Conservation (phyloP, 1,140 invertebrate species). For the Listronotus oregonensis region DNA sequence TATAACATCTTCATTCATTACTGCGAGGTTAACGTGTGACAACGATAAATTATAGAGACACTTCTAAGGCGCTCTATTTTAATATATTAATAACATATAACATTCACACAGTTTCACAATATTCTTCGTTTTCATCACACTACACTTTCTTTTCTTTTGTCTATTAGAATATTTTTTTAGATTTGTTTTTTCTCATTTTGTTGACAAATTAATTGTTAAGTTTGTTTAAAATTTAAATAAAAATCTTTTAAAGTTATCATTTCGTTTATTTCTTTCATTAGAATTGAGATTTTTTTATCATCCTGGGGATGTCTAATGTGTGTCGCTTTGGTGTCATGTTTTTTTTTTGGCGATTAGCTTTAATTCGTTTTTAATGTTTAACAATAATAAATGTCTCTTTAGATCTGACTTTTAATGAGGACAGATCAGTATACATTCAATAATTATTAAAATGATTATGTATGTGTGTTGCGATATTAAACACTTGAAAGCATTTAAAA, state of each 20-base stretch:
- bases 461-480: too few species aligned
- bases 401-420: too few species aligned
- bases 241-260: conserved; percentile 25
- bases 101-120: not conserved
- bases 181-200: conserved; percentile 39
- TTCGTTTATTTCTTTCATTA: conserved; percentile 11
- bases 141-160: conserved; percentile 1
- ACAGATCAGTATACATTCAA: too few species aligned
- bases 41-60: too few species aligned
- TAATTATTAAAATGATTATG: too few species aligned
- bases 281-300: not conserved
- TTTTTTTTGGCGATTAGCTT: not conserved
- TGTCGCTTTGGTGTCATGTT: not conserved
- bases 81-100: too few species aligned
- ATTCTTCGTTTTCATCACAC: not conserved
- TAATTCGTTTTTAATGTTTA: too few species aligned
- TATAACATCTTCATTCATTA: too few species aligned
- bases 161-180: conserved; percentile 7
- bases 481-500: too few species aligned
- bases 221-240: conserved; percentile 42
- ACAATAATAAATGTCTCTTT: too few species aligned
- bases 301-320: not conserved
- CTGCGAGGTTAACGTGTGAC: too few species aligned
- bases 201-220: conserved; percentile 33
- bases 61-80: too few species aligned